Base-by-base conservation (phyloP, 2,797 vertebrate species). In the Neostethus bicornis region DNA sequence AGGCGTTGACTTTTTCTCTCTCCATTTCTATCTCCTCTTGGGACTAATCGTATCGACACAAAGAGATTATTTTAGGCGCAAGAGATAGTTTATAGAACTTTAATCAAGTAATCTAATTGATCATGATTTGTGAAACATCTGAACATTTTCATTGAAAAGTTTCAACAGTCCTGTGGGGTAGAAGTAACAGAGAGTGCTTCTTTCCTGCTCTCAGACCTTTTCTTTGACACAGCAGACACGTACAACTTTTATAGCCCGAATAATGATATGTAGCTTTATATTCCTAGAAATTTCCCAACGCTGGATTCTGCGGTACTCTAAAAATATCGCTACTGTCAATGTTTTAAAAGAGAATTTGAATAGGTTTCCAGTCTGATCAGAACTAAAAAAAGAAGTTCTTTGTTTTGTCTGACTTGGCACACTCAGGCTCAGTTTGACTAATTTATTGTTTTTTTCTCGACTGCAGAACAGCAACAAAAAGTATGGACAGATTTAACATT, bases 1-100 rank as follows among this genome's bases (percentile, higher is more conserved):
- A 87, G 0, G 77, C 4, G 4, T 93, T 94, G 51, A 97, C 93
- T 68, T 92, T 91, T 89, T 96, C 92, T 43, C 90, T 89, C 89
- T 98, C 95, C 0, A 92, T 87, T 62, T 97, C 96, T 17, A 98
- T 86, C 41, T 79, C 86, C 54, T 92, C 91, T 53, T 96, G 95
- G 14, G 95, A 95, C 96, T 97, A 55, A 58, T 28, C 14, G 54
- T 3, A 35, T 1, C 56, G 5, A 54, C 14, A 50, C 13, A 58
- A 2, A 52, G 4, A n/a, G 3, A 47, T 55, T 12, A 8, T 19
- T n/a, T 49, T 12, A 17, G 12, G 29, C 12, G 53, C 7, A 51
- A 7, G 2, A 70, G 32, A 17, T 9, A 12, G 14, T 35, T 31
- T 24, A 38, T 20, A 44, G 43, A 56, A 34, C 1, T 29, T 8